Conservation (phyloP, 2,113 vertebrate species). For the Thomomys bottae region DNA sequence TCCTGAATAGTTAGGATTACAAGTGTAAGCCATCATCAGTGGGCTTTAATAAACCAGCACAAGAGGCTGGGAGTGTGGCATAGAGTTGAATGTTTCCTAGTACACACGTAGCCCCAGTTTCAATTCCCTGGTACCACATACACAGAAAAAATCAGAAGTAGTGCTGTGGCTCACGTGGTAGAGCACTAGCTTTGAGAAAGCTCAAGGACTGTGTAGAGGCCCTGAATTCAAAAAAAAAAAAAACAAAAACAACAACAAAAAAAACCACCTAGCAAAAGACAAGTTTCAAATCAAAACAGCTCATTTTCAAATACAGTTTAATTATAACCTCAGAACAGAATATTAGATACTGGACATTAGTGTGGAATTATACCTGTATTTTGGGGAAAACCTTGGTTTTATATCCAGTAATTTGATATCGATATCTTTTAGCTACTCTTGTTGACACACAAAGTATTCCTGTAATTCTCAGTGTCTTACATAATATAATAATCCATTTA, state of each 20-base stretch:
- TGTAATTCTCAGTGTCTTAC: neutral
- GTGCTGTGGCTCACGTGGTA: too few species aligned
- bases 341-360: neutral
- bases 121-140: too few species aligned
- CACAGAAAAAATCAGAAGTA: too few species aligned
- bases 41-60: neutral
- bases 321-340: constrained; percentile 21
- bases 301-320: constrained; percentile 38
- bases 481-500: constrained; percentile 35
- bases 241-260: too few species aligned
- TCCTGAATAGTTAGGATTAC: too few species aligned
- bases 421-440: neutral
- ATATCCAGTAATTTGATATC: constrained; percentile 22
- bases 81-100: too few species aligned
- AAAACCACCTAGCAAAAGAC: neutral
- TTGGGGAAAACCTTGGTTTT: neutral
- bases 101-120: too few species aligned
- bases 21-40: too few species aligned
- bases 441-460: constrained; percentile 33
- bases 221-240: too few species aligned
- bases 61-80: too few species aligned
- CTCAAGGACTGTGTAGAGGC: too few species aligned
- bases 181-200: too few species aligned
- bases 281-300: neutral
- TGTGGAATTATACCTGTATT: constrained; percentile 39